Evolutionary conservation across 2,888 invertebrate genomes (phyloP), one percentile per base, ranked within the genome.

Genomic region (Nomada fucata): DNA sequence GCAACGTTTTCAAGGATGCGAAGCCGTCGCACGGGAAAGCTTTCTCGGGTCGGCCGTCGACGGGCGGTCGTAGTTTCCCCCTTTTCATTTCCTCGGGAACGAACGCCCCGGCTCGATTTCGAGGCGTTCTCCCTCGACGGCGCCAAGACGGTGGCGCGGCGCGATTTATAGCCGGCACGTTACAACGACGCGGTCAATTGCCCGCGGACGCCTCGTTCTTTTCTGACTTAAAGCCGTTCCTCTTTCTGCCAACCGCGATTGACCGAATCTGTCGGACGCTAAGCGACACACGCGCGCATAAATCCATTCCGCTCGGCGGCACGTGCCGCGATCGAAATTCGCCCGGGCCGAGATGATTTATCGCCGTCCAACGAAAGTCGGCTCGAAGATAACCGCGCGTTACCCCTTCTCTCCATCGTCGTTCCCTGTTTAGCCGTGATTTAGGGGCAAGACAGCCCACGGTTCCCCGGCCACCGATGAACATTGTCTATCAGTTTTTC

Each of bases 271-370:
- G 79, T 87, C 87, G 64, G 72, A 71, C 67, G 79, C 44, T 82
- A 81, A 80, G 67, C 79, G 81, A 63, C 73, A 77, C 86, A 55
- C 80, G 79, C 82, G 64, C 77, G 67, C 82, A 86, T 86, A 87
- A 87, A 87, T 87, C 82, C 78, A 79, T 84, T 79, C 70, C 79
- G 64, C 23, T 50, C 52, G 64, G 70, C 69, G 82, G 82, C 86
- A 86, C 87, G 87, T 84, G 87, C 77, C 82, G 63, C 85, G 76
- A 86, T 87, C 84, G 86, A 84, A 79, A 86, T 84, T 78, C 82
- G 78, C 70, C 71, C 52, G 75, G 64, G 64, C 79, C 76, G 69
- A 64, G 65, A 83, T 82, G 82, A 83, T 83, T 76, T 82, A 82
- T 82, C 59, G 59, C 20, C 42, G n/a, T 13, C 18, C 11, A 60